Conservation (phyloP, 35 echinoderm and acorn worm genomes). For the Apostichopus parvimensis region DNA sequence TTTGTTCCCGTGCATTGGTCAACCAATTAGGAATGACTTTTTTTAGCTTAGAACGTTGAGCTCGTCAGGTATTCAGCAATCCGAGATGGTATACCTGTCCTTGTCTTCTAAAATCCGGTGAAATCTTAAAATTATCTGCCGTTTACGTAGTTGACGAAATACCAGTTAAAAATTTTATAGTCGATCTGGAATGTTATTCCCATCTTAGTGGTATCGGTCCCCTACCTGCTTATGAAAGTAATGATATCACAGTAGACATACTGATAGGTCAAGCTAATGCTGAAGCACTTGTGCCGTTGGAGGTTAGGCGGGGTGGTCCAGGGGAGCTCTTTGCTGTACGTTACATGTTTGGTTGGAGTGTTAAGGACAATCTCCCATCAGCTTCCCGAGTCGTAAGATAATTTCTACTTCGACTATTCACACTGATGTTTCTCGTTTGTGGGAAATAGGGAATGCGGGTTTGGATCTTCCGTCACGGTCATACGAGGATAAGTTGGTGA, state of each 20-base stretch:
- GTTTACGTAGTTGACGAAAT: not conserved
- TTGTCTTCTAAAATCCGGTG: no score
- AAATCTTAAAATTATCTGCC: no score
- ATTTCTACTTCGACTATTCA: conserved; percentile 24
- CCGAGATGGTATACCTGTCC: no score
- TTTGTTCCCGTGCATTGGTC: no score
- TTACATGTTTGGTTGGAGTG: conserved; percentile 57
- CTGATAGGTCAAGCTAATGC: conserved; percentile 25
- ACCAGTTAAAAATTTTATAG: no score
- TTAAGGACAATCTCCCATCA: conserved; percentile 24
- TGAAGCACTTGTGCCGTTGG: conserved; percentile 1
- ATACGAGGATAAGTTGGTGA: not conserved
- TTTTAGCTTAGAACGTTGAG: no score
- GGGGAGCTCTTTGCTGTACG: conserved; percentile 54
- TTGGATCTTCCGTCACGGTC: not conserved
- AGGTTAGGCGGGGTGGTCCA: conserved; percentile 21
- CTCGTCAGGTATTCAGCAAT: no score
- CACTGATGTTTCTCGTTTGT: conserved; percentile 12
- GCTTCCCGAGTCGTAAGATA: conserved; percentile 17
- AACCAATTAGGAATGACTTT: no score
- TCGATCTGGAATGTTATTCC: no score
- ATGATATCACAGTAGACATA: no score
- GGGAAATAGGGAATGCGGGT: not conserved
- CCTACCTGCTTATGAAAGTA: no score
- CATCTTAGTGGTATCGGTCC: no score